These are phyloP conservation scores for Nothocercus nigrocapillus DNA, from an alignment of 2,113 vertebrate species.

Conservation along the genomic window DNA sequence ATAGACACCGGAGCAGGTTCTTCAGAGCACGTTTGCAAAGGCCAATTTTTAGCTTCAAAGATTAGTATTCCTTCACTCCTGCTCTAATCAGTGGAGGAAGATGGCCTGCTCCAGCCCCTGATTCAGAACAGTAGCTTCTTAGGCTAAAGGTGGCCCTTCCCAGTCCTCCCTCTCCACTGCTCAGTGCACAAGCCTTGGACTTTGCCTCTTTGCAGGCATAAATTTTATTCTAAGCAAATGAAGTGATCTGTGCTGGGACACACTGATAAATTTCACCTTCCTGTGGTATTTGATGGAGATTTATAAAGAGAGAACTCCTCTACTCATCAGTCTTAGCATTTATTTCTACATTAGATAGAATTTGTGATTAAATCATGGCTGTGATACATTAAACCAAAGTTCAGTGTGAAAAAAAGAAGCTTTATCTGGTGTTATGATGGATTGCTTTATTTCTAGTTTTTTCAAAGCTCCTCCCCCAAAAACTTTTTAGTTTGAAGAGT, in stretches of 20 bases:
- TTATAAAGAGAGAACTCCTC: not conserved
- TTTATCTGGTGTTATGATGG: conserved; percentile 15
- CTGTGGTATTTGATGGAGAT: not conserved
- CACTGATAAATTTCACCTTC: not conserved
- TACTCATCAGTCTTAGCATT: not conserved
- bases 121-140: not conserved
- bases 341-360: conserved; percentile 31
- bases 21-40: not conserved
- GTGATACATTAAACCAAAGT: conserved; percentile 23
- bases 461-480: conserved; percentile 54
- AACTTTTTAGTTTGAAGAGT: conserved; percentile 62
- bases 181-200: not conserved
- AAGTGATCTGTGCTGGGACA: not conserved
- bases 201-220: not conserved
- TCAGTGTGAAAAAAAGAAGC: not conserved
- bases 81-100: not conserved
- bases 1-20: not conserved
- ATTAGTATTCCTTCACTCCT: not conserved
- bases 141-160: not conserved
- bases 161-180: not conserved
- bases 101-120: not conserved
- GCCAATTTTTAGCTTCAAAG: not conserved
- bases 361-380: conserved; percentile 39
- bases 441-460: conserved; percentile 21
- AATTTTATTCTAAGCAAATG: not conserved